Evolutionary conservation across 2,797 vertebrate species (phyloP).

Genomic region (Orientallactaga sibirica): DNA sequence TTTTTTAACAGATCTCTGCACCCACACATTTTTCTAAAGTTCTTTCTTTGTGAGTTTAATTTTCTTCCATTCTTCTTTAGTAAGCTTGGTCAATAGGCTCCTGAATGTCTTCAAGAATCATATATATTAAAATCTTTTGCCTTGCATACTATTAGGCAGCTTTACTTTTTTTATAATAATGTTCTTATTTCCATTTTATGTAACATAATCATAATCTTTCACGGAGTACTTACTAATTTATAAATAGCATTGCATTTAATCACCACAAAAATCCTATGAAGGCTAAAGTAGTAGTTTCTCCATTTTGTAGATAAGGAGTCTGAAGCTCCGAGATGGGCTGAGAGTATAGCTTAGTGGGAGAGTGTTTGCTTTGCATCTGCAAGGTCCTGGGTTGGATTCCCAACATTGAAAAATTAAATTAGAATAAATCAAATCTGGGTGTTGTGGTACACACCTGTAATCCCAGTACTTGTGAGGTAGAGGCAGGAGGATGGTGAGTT

Average conservation of each 20-base stretch:
- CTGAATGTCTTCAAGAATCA: neutral
- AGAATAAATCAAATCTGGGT: no score
- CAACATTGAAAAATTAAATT: no score
- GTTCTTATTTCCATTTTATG: neutral
- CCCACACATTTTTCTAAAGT: neutral
- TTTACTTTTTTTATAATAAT: neutral
- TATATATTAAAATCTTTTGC: neutral
- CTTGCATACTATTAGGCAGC: neutral
- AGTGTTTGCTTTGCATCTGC: no score
- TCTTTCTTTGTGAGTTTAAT: neutral
- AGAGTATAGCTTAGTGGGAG: no score
- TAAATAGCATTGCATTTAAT: constrained; percentile 15
- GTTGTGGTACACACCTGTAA: no score
- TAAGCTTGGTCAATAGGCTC: neutral
- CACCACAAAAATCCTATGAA: neutral
- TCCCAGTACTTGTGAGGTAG: no score
- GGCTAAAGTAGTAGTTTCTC: neutral
- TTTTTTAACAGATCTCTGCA: neutral
- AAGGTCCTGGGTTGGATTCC: no score
- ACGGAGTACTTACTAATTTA: neutral
- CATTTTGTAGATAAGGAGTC: neutral
- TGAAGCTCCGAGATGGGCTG: neutral
- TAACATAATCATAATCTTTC: neutral
- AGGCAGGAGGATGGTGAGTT: no score
- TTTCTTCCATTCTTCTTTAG: neutral